Percentiles rank a stretch among this genome's conserved stretches.
Conservation (phyloP, 2,113 vertebrate genomes). For the Scolopax mira region DNA sequence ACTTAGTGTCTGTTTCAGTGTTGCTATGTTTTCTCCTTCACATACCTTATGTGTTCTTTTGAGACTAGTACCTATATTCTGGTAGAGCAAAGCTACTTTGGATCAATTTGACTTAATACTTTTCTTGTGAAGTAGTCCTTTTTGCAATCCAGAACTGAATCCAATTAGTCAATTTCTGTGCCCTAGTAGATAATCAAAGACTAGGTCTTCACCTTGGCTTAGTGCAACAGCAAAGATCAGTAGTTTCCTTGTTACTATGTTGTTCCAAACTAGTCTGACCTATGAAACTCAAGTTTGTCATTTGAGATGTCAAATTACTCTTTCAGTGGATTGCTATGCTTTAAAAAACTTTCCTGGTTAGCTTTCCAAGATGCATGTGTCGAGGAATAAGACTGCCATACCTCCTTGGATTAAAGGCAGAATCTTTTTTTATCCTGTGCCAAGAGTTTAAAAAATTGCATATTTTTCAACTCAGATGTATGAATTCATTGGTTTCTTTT, state of each 20-base stretch:
- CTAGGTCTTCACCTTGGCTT: background rate
- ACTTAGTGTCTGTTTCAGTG: background rate
- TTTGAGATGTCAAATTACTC: background rate
- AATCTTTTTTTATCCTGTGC: background rate
- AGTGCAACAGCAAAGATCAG: background rate
- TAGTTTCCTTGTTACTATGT: background rate
- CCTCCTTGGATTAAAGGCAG: background rate
- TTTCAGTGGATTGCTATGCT: background rate
- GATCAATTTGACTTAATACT: background rate
- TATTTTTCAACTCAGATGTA: background rate
- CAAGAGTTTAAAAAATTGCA: background rate
- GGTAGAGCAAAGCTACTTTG: background rate
- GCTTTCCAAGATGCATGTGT: background rate
- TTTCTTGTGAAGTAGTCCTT: background rate
- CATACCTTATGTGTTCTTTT: background rate
- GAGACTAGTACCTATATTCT: background rate
- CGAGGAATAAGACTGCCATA: background rate
- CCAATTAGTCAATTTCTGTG: background rate
- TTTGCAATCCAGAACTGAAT: background rate
- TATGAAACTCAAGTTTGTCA: background rate
- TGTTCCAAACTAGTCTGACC: background rate
- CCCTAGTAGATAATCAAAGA: background rate
- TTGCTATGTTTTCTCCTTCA: background rate
- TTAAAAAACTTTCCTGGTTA: background rate
- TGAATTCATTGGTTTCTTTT: background rate